Evolutionary conservation across 1,140 invertebrate species (phyloP).

Genomic region (Hypsibius dujardini): DNA sequence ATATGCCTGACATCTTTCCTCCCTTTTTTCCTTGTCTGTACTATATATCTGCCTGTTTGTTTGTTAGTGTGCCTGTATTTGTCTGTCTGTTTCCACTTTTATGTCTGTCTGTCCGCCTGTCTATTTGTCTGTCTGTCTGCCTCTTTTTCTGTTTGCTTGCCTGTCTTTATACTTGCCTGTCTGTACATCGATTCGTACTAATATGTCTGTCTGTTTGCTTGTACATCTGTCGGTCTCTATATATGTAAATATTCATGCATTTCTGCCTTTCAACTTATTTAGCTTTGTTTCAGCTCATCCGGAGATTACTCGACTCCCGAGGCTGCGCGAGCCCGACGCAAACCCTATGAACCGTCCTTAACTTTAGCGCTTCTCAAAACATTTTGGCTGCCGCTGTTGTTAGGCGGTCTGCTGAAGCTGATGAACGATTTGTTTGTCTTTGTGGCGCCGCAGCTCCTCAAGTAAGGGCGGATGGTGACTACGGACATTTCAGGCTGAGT

Average conservation of each 20-base stretch:
- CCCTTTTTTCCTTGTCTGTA: too few relatives aligned
- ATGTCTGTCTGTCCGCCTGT: too few relatives aligned
- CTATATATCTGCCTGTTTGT: too few relatives aligned
- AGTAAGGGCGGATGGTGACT: conserved; percentile 24
- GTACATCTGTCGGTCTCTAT: too few relatives aligned
- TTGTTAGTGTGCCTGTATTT: too few relatives aligned
- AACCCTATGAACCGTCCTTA: conserved; percentile 6
- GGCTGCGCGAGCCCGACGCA: background rate
- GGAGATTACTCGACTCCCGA: background rate
- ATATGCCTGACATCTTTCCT: too few relatives aligned
- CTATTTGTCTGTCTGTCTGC: background rate
- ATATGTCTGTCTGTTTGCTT: background rate
- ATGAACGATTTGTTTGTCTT: conserved; percentile 55
- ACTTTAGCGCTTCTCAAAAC: conserved; percentile 35
- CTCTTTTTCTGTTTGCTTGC: background rate
- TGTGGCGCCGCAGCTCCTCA: conserved; percentile 54
- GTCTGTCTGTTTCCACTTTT: too few relatives aligned
- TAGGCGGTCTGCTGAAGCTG: conserved; percentile 55
- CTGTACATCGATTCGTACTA: background rate
- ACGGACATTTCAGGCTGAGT: background rate
- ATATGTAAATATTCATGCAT: too few relatives aligned
- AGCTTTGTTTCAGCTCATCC: background rate
- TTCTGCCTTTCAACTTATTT: background rate
- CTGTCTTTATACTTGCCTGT: background rate
- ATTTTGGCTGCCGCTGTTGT: conserved; percentile 61